phyloP scores from a whole-genome alignment of 1,140 invertebrate species.

The Diplogasteroides magnus region DNA sequence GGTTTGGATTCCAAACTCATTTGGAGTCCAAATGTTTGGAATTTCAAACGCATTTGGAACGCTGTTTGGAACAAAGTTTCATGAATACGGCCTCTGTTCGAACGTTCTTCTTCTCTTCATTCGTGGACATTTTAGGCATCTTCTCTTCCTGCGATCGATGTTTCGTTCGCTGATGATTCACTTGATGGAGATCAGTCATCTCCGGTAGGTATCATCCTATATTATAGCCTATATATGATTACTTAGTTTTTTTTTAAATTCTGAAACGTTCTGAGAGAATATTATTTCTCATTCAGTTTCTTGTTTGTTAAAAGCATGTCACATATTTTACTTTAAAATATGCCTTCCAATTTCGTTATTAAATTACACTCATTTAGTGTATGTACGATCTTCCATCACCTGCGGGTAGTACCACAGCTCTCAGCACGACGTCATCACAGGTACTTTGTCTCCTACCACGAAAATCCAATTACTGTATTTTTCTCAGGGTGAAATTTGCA shows the following conservation, averaged over 20 bases:
- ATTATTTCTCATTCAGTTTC: no score
- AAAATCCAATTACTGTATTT: neutral
- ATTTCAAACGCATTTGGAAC: no score
- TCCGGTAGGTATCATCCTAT: no score
- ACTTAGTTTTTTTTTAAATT: no score
- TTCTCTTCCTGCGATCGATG: neutral
- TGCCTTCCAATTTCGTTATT: neutral
- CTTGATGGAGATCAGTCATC: no score
- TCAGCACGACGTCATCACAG: neutral
- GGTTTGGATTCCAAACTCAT: no score
- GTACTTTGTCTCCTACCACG: neutral
- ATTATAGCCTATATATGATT: no score
- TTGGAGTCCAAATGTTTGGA: neutral
- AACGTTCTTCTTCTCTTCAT: no score
- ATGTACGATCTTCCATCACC: neutral
- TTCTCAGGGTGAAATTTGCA: neutral
- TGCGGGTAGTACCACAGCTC: neutral
- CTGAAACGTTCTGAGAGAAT: no score
- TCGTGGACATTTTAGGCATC: no score
- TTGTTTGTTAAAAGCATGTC: slow-evolving; percentile 6
- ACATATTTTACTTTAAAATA: neutral
- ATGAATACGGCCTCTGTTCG: no score
- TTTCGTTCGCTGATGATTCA: neutral
- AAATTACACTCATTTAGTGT: slow-evolving; percentile 3
- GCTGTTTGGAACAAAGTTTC: no score